These are phyloP conservation scores for Istiophorus platypterus DNA, from an alignment of 2,113 vertebrate species.

Conservation along the genomic window DNA sequence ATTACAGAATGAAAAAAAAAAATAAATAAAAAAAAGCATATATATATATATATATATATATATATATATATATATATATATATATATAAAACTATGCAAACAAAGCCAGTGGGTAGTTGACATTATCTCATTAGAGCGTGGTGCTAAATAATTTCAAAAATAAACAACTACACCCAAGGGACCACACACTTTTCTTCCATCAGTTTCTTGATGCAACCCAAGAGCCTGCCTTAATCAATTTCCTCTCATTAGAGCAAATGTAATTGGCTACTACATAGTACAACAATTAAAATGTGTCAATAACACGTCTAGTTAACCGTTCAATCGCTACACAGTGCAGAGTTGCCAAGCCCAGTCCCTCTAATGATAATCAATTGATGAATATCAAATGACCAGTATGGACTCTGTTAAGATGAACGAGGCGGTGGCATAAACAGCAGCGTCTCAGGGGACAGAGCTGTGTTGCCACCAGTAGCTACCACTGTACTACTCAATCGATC, in stretches of 20 bases:
- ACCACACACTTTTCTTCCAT: constrained; percentile 49
- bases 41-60: too few relatives aligned
- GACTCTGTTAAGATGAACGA: constrained; percentile 62
- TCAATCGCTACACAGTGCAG: constrained; percentile 42
- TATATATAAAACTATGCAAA: constrained; percentile 43
- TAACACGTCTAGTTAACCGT: constrained; percentile 66
- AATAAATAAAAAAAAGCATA: too few relatives aligned
- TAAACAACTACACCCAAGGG: constrained; percentile 22
- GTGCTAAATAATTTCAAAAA: constrained; percentile 51
- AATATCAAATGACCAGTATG: constrained; percentile 66
- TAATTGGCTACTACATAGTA: constrained; percentile 68
- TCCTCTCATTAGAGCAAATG: constrained; percentile 70
- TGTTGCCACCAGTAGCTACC: constrained; percentile 22
- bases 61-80: too few relatives aligned
- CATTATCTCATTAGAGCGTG: constrained; percentile 48
- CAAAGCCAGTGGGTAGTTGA: constrained; percentile 48
- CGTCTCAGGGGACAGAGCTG: constrained; percentile 22
- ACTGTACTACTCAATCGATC: constrained; percentile 30
- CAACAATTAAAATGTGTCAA: constrained; percentile 78
- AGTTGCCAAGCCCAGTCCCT: constrained; percentile 49
- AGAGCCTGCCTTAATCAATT: constrained; percentile 65
- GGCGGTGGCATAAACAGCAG: not conserved
- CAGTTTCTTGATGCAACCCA: constrained; percentile 51
- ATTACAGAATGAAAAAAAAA: constrained; percentile 23
- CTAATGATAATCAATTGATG: constrained; percentile 73